Base-by-base conservation (phyloP, 30 jellyfish, hydroid and myxozoan species). In the Rhopilema esculentum region DNA sequence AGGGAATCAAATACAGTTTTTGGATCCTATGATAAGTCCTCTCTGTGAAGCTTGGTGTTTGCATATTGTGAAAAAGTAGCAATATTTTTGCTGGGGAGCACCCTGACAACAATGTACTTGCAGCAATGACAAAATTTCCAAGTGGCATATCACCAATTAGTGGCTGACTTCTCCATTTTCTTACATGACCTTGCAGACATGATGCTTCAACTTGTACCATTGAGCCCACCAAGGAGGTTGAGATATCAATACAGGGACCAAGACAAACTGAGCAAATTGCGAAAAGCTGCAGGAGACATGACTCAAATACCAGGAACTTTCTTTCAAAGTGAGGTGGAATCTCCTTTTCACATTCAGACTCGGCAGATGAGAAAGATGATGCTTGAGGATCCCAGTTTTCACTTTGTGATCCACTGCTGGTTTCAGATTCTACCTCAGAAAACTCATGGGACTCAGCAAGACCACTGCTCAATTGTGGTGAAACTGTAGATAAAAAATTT, bases 31-130 rank as follows among this genome's bases (percentile, higher is more conserved):
- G n/a, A 28, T 78, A 51, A 4, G 78, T 53, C 19, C 88, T 24
- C 29, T 53, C 88, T 4, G 88, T 18, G 79, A 78, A 21, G 65
- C 66, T 50, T 50, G 79, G 78, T 27, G 49, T 20, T 25, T 72
- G 66, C 67, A 40, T 28, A 26, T 72, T 29, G 31, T 72, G 32
- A 26, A 72, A 72, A 32, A 72, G 31, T 19, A 63, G 29, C 29
- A 63, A 63, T 40, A 40, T 40, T 40, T 40, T 40, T 40, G 57
- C 57, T 40, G 57, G 57, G 57, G 57, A 40, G 57, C 57, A 40
- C 57, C 57, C 57, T 40, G 57, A 40, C 57, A 40, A 40, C 57
- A 40, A 40, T 40, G 57, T 40, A 40, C 57, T 40, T 40, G 57
- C 57, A 40, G 57, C 57, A 40, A 40, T 40, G 57, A 40, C 57